Base-by-base conservation (phyloP, 2,113 vertebrate species). In the Campylomormyrus numenius region DNA sequence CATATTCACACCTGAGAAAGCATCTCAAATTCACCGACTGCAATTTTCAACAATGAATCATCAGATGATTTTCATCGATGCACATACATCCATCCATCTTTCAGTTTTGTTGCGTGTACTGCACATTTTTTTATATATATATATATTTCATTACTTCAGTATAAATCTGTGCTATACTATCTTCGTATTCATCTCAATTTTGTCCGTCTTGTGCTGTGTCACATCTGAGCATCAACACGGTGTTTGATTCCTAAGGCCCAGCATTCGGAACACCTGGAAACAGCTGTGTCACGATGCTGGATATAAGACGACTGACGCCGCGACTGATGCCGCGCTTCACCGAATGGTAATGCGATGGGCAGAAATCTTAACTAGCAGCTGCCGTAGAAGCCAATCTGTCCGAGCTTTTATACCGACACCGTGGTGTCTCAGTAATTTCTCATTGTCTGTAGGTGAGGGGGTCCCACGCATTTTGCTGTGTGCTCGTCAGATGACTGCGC, bases 1-100 rank as follows among this genome's bases (percentile, higher is more conserved):
- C 42, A n/a, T 58, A 74, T 88, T 74, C 42, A 88, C 88, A 74
- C 58, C 56, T 88, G 62, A 49, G 62, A 66, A 80, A 66, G 35
- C 19, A 5, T 66, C 86, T 50, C 50, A 17, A 31, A 21, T 87
- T 87, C 21, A 9, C 31, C 13, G 87, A 66, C 87, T 66, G 45
- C 45, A 50, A 11, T 49, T 70, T 88, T 70, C 88, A 88, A 15
- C 11, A 5, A 19, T 87, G 86, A 53, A 15, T 87, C 86, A 48
- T 17, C 35, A 21, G 35, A 80, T 19, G 74, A 42, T 42, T 39
- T 80, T 80, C 35, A 80, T 42, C 74, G 9, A 62, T 62, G 24
- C 56, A 9, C 21, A n/a, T 24, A n/a, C 8, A 70, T 7, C 62
- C 74, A 42, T 77, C 35, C 74, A 80, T 2, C 35, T 39, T 80